These are phyloP conservation scores for Periphyllus acericola DNA, from an alignment of 2,888 invertebrate genomes.

Conservation along the genomic window DNA sequence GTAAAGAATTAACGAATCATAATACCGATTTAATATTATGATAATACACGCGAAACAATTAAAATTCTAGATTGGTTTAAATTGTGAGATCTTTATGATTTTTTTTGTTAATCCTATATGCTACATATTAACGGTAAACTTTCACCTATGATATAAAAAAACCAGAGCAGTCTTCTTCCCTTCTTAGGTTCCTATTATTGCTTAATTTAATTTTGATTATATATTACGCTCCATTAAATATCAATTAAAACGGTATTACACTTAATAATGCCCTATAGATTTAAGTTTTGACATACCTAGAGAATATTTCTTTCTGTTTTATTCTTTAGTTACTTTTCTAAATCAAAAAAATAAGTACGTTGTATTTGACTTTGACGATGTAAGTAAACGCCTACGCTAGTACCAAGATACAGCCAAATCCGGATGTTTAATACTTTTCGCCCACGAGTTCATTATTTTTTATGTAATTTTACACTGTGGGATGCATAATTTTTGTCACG, in stretches of 20 bases:
- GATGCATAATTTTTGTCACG: slow-evolving; percentile 32
- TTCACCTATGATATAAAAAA: slow-evolving; percentile 35
- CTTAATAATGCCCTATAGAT: not conserved
- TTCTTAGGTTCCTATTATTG: not conserved
- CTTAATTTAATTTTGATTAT: slow-evolving; percentile 57
- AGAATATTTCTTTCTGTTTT: not conserved
- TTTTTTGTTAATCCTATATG: slow-evolving; percentile 7
- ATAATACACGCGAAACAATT: slow-evolving; percentile 35
- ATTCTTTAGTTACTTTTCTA: not conserved
- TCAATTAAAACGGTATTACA: slow-evolving; percentile 51
- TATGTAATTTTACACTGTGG: slow-evolving; percentile 29
- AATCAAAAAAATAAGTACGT: slow-evolving; percentile 16
- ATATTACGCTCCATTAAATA: slow-evolving; percentile 44
- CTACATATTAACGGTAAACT: slow-evolving; percentile 39
- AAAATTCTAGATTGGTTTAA: slow-evolving; percentile 34
- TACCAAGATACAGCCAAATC: slow-evolving; percentile 20
- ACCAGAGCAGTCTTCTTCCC: slow-evolving; percentile 10
- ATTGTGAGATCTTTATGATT: slow-evolving; percentile 39
- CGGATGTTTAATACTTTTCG: slow-evolving; percentile 30
- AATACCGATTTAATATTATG: slow-evolving; percentile 49
- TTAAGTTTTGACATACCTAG: not conserved
- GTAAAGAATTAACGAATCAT: slow-evolving; percentile 42
- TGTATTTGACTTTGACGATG: slow-evolving; percentile 12
- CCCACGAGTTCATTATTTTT: slow-evolving; percentile 39
- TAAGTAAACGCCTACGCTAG: slow-evolving; percentile 23